Evolutionary conservation across 2,113 vertebrate species (phyloP), one percentile per base, ranked within the genome.

Genomic region (Chaenocephalus aceratus): DNA sequence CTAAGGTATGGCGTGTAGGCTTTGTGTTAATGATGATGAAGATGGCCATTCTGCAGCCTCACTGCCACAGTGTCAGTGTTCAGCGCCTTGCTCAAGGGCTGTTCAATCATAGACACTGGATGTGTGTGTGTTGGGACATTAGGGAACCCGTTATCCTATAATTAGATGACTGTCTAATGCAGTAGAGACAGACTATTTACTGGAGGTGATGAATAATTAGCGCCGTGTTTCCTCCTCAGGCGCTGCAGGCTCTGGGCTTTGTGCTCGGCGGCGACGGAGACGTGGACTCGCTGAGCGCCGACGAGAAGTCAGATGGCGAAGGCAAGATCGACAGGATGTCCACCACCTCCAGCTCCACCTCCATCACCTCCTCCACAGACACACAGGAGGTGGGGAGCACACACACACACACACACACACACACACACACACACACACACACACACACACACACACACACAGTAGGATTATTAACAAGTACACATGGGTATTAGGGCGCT

Each of bases 231-330:
- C 46, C 53, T 77, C 71, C 59, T 58, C 90, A 99, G 98, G 98
- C 97, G 56, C 94, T 98, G 86, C 97, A 99, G 92, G 96, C 97
- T 0, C 97, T 99, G 95, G 97, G 98, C 8, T 98, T 96, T 75
- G 96, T 97, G 79, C 96, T 96, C 18, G 94, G 96, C 75, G 95
- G 96, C 54, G 97, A 98, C 70, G 96, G 94, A 54, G 97, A 98
- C 84, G 90, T 94, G 86, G 96, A 97, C 82, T 96, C 96, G 62
- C 92, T 96, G 80, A 97, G 96, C 86, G 95, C 96, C 11, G 96
- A 98, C 84, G 96, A 97, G 91, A 97, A 96, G 91, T 97, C 97
- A 73, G 96, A 97, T 63, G 96, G 94, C 0, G 96, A 98, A 92
- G 94, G 95, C 76, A 98, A 97, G 94, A 97, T 93, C 72, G 96